Conservation (phyloP, 1,140 invertebrate genomes). For the Reticulitermes speratus region DNA sequence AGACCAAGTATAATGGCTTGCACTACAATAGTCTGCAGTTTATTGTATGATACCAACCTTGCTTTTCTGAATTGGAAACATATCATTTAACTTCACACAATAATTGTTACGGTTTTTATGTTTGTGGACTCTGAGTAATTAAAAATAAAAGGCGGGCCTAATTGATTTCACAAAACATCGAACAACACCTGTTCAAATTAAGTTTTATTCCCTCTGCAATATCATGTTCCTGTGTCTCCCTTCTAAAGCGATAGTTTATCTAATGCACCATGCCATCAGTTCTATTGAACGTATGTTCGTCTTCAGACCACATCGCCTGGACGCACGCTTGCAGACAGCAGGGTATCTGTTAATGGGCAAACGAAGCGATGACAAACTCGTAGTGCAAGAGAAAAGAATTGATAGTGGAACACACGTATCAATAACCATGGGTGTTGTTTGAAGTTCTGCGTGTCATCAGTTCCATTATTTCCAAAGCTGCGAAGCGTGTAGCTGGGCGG, state of each 20-base stretch:
- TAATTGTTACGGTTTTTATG: neutral
- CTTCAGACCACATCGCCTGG: no score
- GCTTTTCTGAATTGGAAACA: no score
- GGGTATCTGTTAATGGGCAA: neutral
- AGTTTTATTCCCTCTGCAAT: neutral
- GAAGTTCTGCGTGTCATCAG: neutral
- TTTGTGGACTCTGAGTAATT: neutral
- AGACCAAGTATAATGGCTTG: no score
- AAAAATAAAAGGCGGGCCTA: neutral
- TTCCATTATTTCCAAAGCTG: neutral
- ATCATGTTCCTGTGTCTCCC: neutral
- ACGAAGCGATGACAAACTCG: neutral
- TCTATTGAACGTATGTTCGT: neutral
- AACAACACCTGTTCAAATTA: conserved; percentile 2
- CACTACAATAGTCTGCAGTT: neutral
- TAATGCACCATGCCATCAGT: neutral
- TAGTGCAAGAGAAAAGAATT: no score
- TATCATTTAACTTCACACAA: neutral
- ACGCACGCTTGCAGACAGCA: neutral
- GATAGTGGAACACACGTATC: neutral
- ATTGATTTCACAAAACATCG: neutral
- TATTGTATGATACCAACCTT: no score
- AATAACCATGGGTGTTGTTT: conserved; percentile 1
- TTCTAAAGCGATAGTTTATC: neutral
- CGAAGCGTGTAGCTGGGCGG: neutral